Base-by-base conservation (phyloP, 2,888 invertebrate genomes). In the Iselma pallidipennis region DNA sequence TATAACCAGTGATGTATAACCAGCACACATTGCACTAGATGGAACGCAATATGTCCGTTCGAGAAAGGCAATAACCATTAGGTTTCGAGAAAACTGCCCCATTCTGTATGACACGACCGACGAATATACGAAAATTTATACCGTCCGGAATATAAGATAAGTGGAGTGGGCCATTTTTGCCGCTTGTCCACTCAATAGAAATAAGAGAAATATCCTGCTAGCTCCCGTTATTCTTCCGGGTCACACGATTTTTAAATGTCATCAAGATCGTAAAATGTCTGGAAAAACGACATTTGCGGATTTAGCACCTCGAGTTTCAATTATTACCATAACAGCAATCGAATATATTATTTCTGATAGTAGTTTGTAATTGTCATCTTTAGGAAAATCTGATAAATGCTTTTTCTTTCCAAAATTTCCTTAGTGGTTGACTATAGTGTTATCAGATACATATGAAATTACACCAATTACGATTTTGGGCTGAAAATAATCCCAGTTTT, bases 41-140 rank as follows among this genome's bases (percentile, higher is more conserved):
- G 83, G 83, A 84, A 83, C 83, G 84, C 84, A 85, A 84, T 85
- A 84, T 85, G 85, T 84, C 84, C 83, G 82, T 81, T 77, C 81
- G 82, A 83, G 84, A 84, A 84, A 85, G 83, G 85, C 84, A 85
- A 85, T 85, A 85, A 85, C 85, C 85, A 85, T 85, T 85, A 85
- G 83, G 84, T 84, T 82, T 82, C 82, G 83, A 84, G 84, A 84
- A 85, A 85, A 84, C 84, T 84, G 83, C 84, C 84, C 85, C 84
- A 84, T 85, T 85, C 82, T 83, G 83, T 82, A 83, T 83, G 85
- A 85, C 85, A 84, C 84, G 83, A 82, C 82, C 84, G 83, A 83
- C 84, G 84, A 84, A 85, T 85, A 85, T 84, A 83, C 81, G 81
- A 83, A 78, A 84, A 85, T 85, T 85, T 85, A 85, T 85, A 82